These are phyloP conservation scores for Ochropacha duplaris DNA, from an alignment of 2,888 invertebrate species.

Conservation along the genomic window DNA sequence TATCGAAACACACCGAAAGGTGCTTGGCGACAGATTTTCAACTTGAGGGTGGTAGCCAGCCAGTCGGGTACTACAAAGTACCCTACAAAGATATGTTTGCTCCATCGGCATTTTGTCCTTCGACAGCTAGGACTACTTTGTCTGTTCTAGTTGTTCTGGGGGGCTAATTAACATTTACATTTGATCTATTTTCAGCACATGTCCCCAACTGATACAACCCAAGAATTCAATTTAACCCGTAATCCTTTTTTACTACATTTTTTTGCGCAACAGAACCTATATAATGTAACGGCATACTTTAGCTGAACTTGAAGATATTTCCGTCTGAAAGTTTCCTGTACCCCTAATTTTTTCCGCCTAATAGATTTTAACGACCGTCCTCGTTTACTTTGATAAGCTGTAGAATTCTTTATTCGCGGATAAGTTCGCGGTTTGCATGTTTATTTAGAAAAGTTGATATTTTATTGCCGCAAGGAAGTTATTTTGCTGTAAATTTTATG, in stretches of 20 bases:
- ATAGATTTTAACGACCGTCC: slow-evolving; percentile 26
- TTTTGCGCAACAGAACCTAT: neutral
- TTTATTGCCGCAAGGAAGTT: neutral
- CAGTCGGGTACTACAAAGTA: too few relatives aligned
- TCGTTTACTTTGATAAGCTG: slow-evolving; percentile 20
- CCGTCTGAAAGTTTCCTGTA: neutral
- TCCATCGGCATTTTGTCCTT: too few relatives aligned
- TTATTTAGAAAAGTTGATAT: neutral
- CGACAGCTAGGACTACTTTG: too few relatives aligned
- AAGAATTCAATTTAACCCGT: neutral
- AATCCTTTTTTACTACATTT: neutral
- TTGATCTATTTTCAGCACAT: neutral
- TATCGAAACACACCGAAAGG: too few relatives aligned
- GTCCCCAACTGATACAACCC: neutral
- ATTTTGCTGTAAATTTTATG: too few relatives aligned
- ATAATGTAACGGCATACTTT: neutral
- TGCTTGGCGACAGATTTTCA: too few relatives aligned
- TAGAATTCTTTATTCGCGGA: neutral
- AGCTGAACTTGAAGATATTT: neutral
- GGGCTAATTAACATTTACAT: neutral
- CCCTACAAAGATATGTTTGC: too few relatives aligned
- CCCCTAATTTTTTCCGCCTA: slow-evolving; percentile 21
- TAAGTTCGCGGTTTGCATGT: neutral
- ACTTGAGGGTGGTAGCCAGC: too few relatives aligned
- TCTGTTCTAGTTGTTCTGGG: too few relatives aligned